A percentile compares a stretch with the other conserved stretches of the same genome.
These are phyloP conservation scores for Menura novaehollandiae DNA, from an alignment of 2,113 vertebrate genomes.

Conservation along the genomic window DNA sequence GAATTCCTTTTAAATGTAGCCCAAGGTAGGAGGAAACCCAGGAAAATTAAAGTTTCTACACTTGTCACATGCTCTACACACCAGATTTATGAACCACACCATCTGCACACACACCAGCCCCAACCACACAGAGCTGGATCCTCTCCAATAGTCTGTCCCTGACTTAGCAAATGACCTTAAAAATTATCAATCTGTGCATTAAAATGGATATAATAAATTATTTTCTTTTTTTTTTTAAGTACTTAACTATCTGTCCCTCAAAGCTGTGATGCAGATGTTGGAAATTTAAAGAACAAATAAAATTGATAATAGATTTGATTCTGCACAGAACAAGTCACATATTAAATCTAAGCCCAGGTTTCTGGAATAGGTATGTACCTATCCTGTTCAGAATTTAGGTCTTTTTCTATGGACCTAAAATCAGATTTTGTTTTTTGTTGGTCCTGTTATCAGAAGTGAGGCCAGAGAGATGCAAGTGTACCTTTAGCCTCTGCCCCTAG, in stretches of 20 bases:
- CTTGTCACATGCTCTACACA: background rate
- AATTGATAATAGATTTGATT: background rate
- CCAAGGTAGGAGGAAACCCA: background rate
- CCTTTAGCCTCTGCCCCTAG: background rate
- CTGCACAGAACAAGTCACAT: background rate
- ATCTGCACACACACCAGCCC: background rate
- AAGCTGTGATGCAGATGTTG: background rate
- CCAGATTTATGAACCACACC: background rate
- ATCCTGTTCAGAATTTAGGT: background rate
- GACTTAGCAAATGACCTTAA: background rate
- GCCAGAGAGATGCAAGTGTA: background rate
- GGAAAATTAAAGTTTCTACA: background rate
- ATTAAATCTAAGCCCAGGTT: background rate
- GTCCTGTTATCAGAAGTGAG: background rate
- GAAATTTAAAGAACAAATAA: background rate
- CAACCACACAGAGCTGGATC: background rate
- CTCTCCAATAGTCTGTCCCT: background rate
- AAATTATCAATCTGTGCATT: background rate
- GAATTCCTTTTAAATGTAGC: background rate
- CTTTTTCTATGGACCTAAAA: background rate
- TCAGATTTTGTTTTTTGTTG: background rate
- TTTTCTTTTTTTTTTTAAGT: background rate
- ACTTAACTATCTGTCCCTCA: background rate
- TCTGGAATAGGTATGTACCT: background rate
- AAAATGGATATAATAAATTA: background rate